phyloP scores from a whole-genome alignment of 2,888 invertebrate genomes.

The Synergus laeviventris region DNA sequence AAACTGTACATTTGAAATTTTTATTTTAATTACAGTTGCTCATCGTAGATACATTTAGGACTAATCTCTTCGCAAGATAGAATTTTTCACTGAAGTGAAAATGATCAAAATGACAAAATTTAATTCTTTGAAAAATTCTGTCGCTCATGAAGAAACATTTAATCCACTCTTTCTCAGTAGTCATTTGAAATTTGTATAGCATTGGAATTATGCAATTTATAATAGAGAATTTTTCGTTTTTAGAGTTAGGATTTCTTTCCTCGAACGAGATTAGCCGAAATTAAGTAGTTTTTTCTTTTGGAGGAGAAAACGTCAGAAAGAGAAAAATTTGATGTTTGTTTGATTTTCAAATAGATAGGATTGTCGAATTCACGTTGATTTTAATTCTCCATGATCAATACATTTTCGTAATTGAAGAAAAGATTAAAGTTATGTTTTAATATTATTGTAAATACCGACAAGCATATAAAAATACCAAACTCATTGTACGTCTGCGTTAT shows the following conservation, averaged over 20 bases:
- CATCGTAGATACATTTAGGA: conserved; percentile 1
- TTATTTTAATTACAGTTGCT: background rate
- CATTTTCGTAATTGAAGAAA: background rate
- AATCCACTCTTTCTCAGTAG: conserved; percentile 26
- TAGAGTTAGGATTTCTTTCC: conserved; percentile 26
- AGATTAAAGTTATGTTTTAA: conserved; percentile 33
- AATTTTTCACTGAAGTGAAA: background rate
- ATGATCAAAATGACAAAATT: background rate
- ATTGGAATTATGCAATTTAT: conserved; percentile 24
- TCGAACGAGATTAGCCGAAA: conserved; percentile 15
- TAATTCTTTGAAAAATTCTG: background rate
- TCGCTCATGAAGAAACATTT: background rate
- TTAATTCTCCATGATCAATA: conserved; percentile 1
- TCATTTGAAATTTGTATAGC: conserved; percentile 30
- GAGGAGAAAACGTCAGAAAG: background rate
- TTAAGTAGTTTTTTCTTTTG: background rate
- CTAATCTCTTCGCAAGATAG: background rate
- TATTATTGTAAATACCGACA: conserved; percentile 52
- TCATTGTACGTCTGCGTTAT: conserved; percentile 61
- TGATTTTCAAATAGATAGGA: conserved; percentile 4
- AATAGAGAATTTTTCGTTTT: conserved; percentile 10
- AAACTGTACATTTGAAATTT: conserved; percentile 15
- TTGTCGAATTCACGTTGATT: conserved; percentile 13
- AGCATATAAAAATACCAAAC: conserved; percentile 59
- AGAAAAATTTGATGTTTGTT: conserved; percentile 13